Evolutionary conservation across 2,888 invertebrate genomes (phyloP), one percentile per base, ranked within the genome.

Genomic region (Thymelicus lineola): DNA sequence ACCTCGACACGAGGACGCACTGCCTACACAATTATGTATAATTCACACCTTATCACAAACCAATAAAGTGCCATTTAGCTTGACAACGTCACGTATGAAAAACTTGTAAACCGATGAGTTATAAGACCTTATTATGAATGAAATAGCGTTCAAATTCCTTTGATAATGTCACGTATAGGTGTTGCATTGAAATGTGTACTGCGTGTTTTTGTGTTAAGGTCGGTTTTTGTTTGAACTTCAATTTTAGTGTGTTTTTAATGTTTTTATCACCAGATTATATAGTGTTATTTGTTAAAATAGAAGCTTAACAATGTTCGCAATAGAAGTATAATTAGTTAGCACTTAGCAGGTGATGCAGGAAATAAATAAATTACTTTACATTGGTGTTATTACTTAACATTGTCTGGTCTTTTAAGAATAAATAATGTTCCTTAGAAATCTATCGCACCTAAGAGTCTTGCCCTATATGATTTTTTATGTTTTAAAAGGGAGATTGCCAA

Each of bases 1-100:
- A 73, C 83, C 83, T 84, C 81, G 77, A 36, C 46, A 7, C 78
- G 79, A 83, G 82, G 82, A 74, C 80, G 73, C 38, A 68, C 57
- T 14, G 6, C 67, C 67, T 63, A 66, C 74, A 55, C 48, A 73
- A 72, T 74, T 74, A 71, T 66, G 64, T 62, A 58, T 65, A 53
- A 62, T 57, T 28, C 66, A 62, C 66, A 69, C 73, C 72, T 78
- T 79, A 78, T 77, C 63, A 38, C 57, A 46, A 46, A 60, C 12
- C 17, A 7, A 0, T 72, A 72, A 79, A 72, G 70, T 75, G 66
- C 73, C 53, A 76, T 75, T 75, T 77, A 76, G 73, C 74, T 71
- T 69, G 68, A 71, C 61, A 55, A 53, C 15, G 15, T 58, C 38
- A 38, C 55, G 58, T 58, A 36, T 38, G 58, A 15, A 38, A 10